Base-by-base conservation (phyloP, 1,140 invertebrate species). In the Cylas formicarius region DNA sequence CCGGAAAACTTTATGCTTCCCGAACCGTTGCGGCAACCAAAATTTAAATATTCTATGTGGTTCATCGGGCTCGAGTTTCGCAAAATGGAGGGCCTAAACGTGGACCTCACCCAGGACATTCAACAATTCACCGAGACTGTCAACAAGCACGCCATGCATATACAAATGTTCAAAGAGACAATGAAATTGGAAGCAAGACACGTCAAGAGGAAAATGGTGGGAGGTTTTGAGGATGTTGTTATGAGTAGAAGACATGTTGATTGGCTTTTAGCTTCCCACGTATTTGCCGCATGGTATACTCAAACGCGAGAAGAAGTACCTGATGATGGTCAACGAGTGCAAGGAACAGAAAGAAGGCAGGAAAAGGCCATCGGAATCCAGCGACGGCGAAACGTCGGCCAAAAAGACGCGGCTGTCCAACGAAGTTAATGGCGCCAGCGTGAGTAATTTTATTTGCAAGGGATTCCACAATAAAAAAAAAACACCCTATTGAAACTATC, bases 31-130 rank as follows among this genome's bases (percentile, higher is more conserved):
- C 61, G 47, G 17, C 55, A 62, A 22, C 55, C 62, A 50, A 63
- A 56, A 31, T 28, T 47, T 1, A 44, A 48, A 42, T 81, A 82
- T 58, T 87, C 83, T 0, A 89, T 96, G 77, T 99, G 95, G 96
- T 97, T 97, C 63, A 93, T 99, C 58, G 95, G 95, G 2, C 68
- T 99, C 11, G 78, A 86, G 34, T 97, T 98, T 63, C 78, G 84
- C 49, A 91, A 90, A 68, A 78, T 80, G 8, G 81, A 85, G 65
- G 86, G 84, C 66, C 67, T 89, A 10, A 94, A 94, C 61, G 78
- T 97, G 29, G 90, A 99, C 69, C 75, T 99, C 10, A 97, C 92
- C 0, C 82, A 81, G 54, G 93, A 94, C 60, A 96, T 97, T 48
- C 81, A 84, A 55, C 78, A 75, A 21, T 96, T 97, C 66, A 90